Base-by-base conservation (phyloP, 2,888 invertebrate genomes). In the Lymantria dispar region DNA sequence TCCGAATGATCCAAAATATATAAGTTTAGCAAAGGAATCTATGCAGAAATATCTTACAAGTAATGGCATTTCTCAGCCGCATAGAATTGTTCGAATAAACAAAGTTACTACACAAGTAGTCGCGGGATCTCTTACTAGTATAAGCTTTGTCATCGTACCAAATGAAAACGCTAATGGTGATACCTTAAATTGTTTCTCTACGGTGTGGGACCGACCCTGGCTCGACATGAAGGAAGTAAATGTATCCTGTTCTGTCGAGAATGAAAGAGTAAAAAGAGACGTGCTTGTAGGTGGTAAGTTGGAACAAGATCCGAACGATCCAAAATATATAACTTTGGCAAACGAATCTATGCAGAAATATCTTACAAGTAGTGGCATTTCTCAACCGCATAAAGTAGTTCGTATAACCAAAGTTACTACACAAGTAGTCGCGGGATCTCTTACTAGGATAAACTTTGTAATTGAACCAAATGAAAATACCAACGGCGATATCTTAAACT, bases 171-270 rank as follows among this genome's bases (percentile, higher is more conserved):
- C 7, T 9, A 10, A 39, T n/a, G 45, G 31, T 7, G 11, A 29
- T 0, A 15, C 12, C 2, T 14, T 15, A 12, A 10, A 53, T 8
- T 79, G 76, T 41, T 54, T 58, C 44, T 72, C 74, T 7, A 48
- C 64, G 47, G 52, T 78, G 31, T 92, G 91, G 91, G 85, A 90
- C 31, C 79, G 79, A 53, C 83, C 85, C 5, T 93, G 93, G 93
- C 31, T 87, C 8, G 74, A 82, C 7, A 0, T 58, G 36, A 62
- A 65, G 55, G 51, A 65, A 31, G 68, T 71, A 22, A 51, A 54
- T 50, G 70, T 73, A 11, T 60, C 61, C 11, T 74, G 78, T 58
- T 36, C 60, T 14, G 38, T 50, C 1, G 51, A 61, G 31, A 45
- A 57, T 12, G 15, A 52, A 14, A 61, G 58, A 54, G 29, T 0